Evolutionary conservation across 2,797 vertebrate species (phyloP).

Genomic region (Hippoglossus hippoglossus): DNA sequence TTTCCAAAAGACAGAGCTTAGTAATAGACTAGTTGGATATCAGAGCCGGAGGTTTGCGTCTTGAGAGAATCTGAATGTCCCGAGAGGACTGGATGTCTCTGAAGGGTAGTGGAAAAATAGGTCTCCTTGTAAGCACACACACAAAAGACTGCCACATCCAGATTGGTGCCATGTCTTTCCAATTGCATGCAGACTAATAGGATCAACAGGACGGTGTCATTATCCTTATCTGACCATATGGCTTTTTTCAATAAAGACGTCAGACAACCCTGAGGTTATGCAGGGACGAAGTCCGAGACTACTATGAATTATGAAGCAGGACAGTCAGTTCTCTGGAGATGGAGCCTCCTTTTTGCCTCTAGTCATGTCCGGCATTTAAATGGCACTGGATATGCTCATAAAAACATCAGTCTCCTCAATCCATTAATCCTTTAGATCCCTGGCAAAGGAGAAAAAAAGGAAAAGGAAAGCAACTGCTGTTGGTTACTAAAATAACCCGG

Average conservation of each 20-base stretch:
- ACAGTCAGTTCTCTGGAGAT: conserved; percentile 20
- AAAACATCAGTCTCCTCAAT: conserved; percentile 28
- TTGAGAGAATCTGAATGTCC: neutral
- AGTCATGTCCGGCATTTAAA: conserved; percentile 55
- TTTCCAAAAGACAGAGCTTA: conserved; percentile 7
- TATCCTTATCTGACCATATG: conserved; percentile 63
- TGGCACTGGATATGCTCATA: conserved; percentile 20
- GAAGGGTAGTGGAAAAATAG: conserved; percentile 16
- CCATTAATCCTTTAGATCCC: conserved; percentile 14
- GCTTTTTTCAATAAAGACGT: conserved; percentile 60
- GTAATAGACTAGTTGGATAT: neutral
- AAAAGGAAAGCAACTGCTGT: neutral
- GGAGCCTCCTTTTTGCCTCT: conserved; percentile 32
- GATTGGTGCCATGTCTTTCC: conserved; percentile 41
- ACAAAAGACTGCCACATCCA: conserved; percentile 28
- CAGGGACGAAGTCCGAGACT: conserved; percentile 53
- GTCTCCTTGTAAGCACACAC: conserved; percentile 15
- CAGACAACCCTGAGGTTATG: conserved; percentile 52
- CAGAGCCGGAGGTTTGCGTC: neutral
- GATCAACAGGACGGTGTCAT: conserved; percentile 62
- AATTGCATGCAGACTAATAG: conserved; percentile 52
- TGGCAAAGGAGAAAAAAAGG: neutral
- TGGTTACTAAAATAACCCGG: conserved; percentile 17
- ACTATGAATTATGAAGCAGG: conserved; percentile 61
- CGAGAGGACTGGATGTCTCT: conserved; percentile 15